Base-by-base conservation (phyloP, 2,797 vertebrate species). In the Loris lydekkerianus region DNA sequence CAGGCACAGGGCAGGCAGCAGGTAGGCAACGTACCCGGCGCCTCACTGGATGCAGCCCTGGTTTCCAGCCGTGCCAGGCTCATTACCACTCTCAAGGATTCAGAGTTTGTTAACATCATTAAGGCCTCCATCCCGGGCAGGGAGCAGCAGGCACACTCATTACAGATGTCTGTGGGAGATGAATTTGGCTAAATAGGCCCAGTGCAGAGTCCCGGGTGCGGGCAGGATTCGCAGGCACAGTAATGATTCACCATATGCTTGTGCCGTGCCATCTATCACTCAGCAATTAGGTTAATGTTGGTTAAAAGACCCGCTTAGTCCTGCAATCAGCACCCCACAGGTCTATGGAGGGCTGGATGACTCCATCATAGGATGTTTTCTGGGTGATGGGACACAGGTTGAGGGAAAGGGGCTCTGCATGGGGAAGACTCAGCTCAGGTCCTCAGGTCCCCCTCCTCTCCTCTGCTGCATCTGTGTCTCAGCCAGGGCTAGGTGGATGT, bases 281-380 rank as follows among this genome's bases (percentile, higher is more conserved):
- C 96, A 82, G 97, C 98, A 98, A 98, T 98, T 98, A 98, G 98
- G 98, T 98, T 98, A 98, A 98, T 98, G 98, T 97, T 98, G 97
- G 98, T 97, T 98, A 98, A 98, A 98, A 97, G 98, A 96, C 96
- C 97, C 82, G 23, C 98, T 98, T 98, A 98, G 98, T 97, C 97
- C 95, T 94, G 94, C 95, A 97, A 96, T 98, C 98, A 98, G 97
- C 96, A 92, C 97, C 98, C 97, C 27, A 88, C 96, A 10, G 97
- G 94, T 97, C 96, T 96, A 84, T 72, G 43, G 70, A 94, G 75
- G 97, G 53, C 77, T 5, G 29, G 84, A 91, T 91, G 96, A 46
- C 8, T 91, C 97, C 69, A 73, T 93, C 97, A 96, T 91, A 56
- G 96, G 96, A 81, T 9, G 3, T 31, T 94, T 82, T 72, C 76